Evolutionary conservation across 2,113 vertebrate genomes (phyloP).

Genomic region (Todiramphus chloris): DNA sequence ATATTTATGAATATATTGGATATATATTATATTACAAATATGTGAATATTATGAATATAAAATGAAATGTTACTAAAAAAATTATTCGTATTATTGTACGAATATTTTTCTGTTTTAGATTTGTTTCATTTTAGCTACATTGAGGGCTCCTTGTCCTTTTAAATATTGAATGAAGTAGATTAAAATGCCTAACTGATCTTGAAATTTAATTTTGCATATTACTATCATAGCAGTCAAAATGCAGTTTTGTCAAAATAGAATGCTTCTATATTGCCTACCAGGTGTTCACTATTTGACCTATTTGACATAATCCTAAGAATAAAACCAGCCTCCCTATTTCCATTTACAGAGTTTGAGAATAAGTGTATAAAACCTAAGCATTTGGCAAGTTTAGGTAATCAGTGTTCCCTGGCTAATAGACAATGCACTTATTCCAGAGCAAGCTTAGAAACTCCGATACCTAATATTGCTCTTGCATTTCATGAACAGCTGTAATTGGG

Average conservation of each 20-base stretch:
- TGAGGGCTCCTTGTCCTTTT: not conserved
- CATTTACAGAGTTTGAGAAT: not conserved
- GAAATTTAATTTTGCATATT: not conserved
- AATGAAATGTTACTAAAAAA: not conserved
- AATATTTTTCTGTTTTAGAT: not conserved
- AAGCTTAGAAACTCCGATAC: not conserved
- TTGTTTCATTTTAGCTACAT: not conserved
- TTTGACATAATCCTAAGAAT: not conserved
- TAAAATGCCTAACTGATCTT: not conserved
- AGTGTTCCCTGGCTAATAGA: not conserved
- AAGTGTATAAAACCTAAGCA: not conserved
- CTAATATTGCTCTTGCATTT: not conserved
- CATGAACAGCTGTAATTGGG: not conserved
- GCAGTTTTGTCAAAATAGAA: not conserved
- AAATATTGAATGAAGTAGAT: not conserved
- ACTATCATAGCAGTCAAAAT: not conserved
- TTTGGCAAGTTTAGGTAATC: not conserved
- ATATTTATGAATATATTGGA: too few species aligned
- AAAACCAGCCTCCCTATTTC: not conserved
- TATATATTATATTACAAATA: too few species aligned
- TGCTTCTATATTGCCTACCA: not conserved
- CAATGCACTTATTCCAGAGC: not conserved
- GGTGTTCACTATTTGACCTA: not conserved
- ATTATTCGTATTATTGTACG: not conserved
- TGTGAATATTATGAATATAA: too few species aligned